These are phyloP conservation scores for Aphidius gifuensis DNA, from an alignment of 1,140 invertebrate genomes.

Conservation along the genomic window DNA sequence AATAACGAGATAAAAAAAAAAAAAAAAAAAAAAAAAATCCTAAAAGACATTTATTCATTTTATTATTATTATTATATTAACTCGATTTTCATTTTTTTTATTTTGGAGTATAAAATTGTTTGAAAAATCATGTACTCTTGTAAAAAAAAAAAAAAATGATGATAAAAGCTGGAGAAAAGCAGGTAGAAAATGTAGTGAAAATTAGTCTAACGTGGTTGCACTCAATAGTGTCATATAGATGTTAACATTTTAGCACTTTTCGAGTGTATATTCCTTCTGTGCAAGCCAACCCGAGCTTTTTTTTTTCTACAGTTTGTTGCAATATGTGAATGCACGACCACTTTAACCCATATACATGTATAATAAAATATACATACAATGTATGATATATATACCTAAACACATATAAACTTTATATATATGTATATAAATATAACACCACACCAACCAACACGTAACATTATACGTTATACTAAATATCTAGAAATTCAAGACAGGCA, in stretches of 20 bases:
- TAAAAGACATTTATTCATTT: too few species aligned
- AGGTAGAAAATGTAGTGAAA: constrained; percentile 12
- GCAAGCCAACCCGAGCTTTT: neutral
- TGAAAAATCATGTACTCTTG: neutral
- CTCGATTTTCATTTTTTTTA: too few species aligned
- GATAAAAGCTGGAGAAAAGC: neutral
- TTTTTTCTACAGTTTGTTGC: constrained; percentile 7
- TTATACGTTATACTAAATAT: constrained; percentile 21
- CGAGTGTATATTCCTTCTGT: neutral
- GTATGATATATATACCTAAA: too few species aligned
- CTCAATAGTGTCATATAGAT: constrained; percentile 18
- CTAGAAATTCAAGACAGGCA: constrained; percentile 24
- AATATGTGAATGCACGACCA: neutral
- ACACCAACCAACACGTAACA: neutral
- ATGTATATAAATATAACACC: neutral
- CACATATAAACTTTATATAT: neutral
- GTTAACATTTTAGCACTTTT: constrained; percentile 25
- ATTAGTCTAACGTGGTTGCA: constrained; percentile 9
- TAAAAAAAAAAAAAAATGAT: constrained; percentile 6
- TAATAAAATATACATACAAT: neutral
- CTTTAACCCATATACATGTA: too few species aligned
- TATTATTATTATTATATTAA: neutral
- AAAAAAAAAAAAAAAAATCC: too few species aligned
- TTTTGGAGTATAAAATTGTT: too few species aligned
- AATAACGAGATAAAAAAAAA: too few species aligned